Base-by-base conservation (phyloP, 2,797 vertebrate genomes). In the Characodon lateralis region DNA sequence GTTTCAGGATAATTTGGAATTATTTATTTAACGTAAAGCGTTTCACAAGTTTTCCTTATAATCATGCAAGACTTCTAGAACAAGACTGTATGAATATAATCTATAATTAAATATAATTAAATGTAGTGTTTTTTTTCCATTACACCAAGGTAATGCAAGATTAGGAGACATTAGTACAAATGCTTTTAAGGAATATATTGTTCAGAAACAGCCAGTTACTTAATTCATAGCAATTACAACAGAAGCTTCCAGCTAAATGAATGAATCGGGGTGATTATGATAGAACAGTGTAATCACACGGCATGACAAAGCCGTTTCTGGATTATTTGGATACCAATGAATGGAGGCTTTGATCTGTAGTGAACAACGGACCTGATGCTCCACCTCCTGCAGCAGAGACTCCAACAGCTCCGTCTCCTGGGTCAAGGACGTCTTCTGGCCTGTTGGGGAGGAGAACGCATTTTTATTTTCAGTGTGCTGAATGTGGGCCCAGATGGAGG, bases 321-420 rank as follows among this genome's bases (percentile, higher is more conserved):
- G 41, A 69, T 69, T 41, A 9, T 43, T 68, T 41, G 20, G 66
- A 66, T 43, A 41, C 39, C 22, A 13, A 39, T 58, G 41, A 79
- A 48, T 31, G 20, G 46, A 72, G 35, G 76, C 71, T 69, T 53
- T 53, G 35, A 85, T 71, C 55, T 46, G 77, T 77, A 78, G 83
- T 6, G 31, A 55, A 74, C 6, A 1, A 80, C 94, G 92, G 77
- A 99, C 98, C 98, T 99, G 98, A 92, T 99, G 98, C 76, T 99
- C 98, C 61, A 99, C 98, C 93, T 99, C 98, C 87, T 99, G 98
- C 89, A 99, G 95, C 26, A 99, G 94, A 73, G 98, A 99, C 94
- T 99, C 98, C 87, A 99, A 94, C 83, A 99, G 96, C 88, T 99
- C 98, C 0, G 98, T 99, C 96, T 99, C 98, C 94, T 99, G 98